Conservation (phyloP, 2,797 vertebrate genomes). For the Coracias cyanogaster region DNA sequence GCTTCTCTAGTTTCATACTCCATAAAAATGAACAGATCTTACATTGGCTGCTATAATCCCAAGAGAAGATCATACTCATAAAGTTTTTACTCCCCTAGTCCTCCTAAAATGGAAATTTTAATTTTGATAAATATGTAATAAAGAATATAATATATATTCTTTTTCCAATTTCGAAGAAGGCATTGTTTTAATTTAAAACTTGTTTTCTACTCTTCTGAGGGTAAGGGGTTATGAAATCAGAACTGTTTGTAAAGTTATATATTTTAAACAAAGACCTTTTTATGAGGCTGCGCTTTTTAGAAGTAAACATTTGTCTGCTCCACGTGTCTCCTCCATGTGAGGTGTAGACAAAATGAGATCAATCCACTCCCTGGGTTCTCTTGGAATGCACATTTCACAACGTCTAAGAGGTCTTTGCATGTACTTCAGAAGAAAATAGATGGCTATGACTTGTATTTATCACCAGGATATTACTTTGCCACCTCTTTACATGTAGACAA, state of each 20-base stretch:
- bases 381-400: neutral
- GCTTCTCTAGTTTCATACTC: neutral
- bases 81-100: neutral
- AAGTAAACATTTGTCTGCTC: neutral
- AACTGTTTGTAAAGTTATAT: neutral
- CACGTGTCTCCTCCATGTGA: fast-evolving
- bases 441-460: neutral
- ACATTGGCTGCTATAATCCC: neutral
- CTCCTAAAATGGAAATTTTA: neutral
- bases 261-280: neutral
- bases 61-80: neutral
- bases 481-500: neutral
- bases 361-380: neutral
- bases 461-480: neutral
- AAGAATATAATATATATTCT: neutral
- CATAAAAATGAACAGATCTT: neutral
- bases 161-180: neutral
- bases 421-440: neutral
- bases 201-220: neutral
- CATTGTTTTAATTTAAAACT: neutral
- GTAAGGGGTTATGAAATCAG: neutral
- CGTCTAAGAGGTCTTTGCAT: neutral
- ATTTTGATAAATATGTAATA: neutral
- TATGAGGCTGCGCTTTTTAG: neutral
- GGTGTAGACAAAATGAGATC: neutral